These are phyloP conservation scores for Scomber scombrus DNA, from an alignment of 2,113 vertebrate species.

Conservation along the genomic window DNA sequence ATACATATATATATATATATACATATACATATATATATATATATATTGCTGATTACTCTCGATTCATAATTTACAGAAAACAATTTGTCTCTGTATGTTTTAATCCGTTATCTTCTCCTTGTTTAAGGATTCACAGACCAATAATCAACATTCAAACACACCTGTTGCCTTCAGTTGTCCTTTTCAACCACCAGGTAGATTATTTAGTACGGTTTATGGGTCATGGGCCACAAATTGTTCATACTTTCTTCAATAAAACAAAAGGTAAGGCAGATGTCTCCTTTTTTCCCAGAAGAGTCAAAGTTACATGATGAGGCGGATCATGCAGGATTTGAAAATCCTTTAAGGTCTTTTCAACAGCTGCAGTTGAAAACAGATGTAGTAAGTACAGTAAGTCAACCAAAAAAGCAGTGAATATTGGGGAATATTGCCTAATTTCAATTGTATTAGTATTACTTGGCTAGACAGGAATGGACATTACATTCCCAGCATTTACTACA, in stretches of 20 bases:
- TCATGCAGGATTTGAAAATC: background rate
- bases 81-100: background rate
- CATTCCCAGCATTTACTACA: background rate
- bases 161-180: fast-evolving
- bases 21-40: background rate
- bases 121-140: background rate
- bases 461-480: background rate
- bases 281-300: slow-evolving; percentile 14
- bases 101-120: background rate
- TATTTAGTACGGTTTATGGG: background rate
- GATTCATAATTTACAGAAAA: background rate
- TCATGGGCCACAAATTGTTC: background rate
- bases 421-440: too few relatives aligned
- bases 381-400: background rate
- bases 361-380: background rate
- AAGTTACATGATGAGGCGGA: slow-evolving; percentile 1
- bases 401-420: too few relatives aligned
- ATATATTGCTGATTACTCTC: background rate
- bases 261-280: fast-evolving
- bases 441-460: too few relatives aligned
- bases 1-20: background rate
- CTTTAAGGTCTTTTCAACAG: background rate
- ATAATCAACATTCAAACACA: background rate
- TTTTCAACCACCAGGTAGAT: slow-evolving; percentile 31
- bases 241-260: background rate